Evolutionary conservation across 2,888 invertebrate genomes (phyloP).

Genomic region (Gnatocerus cornutus): DNA sequence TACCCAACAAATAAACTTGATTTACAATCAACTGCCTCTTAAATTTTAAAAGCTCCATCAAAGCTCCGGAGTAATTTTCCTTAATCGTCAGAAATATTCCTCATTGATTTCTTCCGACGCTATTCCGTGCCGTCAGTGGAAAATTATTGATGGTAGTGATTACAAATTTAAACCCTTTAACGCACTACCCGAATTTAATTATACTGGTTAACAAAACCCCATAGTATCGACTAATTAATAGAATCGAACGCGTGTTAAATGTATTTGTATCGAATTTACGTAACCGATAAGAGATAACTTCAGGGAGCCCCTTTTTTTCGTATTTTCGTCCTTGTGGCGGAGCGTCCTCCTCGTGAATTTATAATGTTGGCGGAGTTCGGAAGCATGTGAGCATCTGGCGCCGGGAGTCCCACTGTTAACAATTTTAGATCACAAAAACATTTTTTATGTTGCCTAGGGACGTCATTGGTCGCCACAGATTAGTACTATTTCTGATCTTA

Average conservation of each 20-base stretch:
- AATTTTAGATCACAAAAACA: constrained; percentile 37
- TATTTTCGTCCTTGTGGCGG: constrained; percentile 15
- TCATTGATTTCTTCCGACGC: not conserved
- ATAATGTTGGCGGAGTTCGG: constrained; percentile 38
- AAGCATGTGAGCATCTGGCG: constrained; percentile 37
- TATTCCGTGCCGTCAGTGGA: not conserved
- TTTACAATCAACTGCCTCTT: not conserved
- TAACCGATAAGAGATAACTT: constrained; percentile 2
- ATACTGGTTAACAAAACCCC: not conserved
- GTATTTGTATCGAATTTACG: not conserved
- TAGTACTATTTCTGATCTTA: too few species aligned
- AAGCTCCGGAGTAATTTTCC: not conserved
- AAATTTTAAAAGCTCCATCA: constrained; percentile 4
- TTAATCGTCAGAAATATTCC: not conserved
- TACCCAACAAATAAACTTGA: not conserved
- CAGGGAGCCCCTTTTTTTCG: constrained; percentile 21
- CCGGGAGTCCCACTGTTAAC: constrained; percentile 36
- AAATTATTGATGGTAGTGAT: not conserved
- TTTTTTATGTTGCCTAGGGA: constrained; percentile 7
- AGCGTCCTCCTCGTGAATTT: constrained; percentile 26
- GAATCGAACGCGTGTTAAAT: too few species aligned
- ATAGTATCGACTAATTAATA: not conserved
- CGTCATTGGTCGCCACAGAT: not conserved
- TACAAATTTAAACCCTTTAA: constrained; percentile 1
- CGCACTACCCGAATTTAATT: not conserved